Base-by-base conservation (phyloP, 23 tunicate species). In the Halocynthia roretzi region DNA sequence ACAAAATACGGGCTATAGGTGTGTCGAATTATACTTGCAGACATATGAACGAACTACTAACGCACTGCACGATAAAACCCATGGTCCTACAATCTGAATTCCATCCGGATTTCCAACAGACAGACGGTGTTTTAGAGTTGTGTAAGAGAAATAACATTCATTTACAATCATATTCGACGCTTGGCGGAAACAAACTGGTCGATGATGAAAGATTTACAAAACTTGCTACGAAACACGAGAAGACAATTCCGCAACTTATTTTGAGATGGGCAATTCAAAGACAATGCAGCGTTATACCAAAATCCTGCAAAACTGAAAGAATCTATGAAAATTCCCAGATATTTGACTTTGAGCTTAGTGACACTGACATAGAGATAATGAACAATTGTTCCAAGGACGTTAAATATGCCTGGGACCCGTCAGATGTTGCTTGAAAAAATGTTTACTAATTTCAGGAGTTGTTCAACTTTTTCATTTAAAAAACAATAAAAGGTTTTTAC, bases 51-150 rank as follows among this genome's bases (percentile, higher is more conserved):
- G 87, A 91, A 58, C 19, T 91, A 22, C 12, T 48, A 51, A 74
- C 53, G 0, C 72, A 85, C 61, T 87, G 76, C 6, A 63, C 56
- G 6, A 55, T 77, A 10, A 58, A 76, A n/a, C 97, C 97, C 7
- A 81, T 82, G 51, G 97, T 91, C 51, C 52, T 85, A 53, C 97
- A 91, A 66, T 81, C 77, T 66, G 97, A 91, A 77, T 81, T 81
- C 67, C 97, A 91, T 50, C 97, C 91, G 11, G 97, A 91, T 53
- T 72, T 71, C 54, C 50, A 50, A 55, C 71, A 91, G 19, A 14
- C 63, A 2, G 84, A 77, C 51, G 44, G 44, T 31, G 80, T 91
- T 6, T 15, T 77, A 11, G 77, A 85, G 6, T 72, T 70, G 49
- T 91, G 97, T 55, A 12, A 63, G 19, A 53, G 71, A 6, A 83